phyloP scores from a whole-genome alignment of 2,113 vertebrate species.

The Sclerurus mexicanus region DNA sequence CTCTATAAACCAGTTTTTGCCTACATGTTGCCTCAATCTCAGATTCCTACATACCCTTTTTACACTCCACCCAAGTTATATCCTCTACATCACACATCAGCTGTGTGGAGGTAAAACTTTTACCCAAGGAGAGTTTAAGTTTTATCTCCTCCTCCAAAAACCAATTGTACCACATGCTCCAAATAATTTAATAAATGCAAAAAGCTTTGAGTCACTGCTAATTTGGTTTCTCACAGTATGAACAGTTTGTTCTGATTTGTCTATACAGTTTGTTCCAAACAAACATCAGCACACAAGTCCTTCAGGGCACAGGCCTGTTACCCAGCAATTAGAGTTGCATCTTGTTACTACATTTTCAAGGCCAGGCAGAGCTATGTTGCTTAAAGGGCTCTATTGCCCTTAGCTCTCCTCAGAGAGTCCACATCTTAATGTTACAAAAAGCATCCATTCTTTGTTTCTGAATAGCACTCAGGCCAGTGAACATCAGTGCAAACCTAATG shows the following conservation, averaged over 20 bases:
- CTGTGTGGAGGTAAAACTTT: not conserved
- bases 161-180: rapidly evolving
- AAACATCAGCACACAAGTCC: not conserved
- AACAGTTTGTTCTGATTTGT: not conserved
- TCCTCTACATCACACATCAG: not conserved
- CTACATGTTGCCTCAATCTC: not conserved
- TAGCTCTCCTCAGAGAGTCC: not conserved
- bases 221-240: not conserved
- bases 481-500: not conserved
- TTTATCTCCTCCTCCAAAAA: not conserved
- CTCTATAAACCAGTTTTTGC: not conserved
- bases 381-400: not conserved
- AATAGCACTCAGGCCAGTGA: not conserved
- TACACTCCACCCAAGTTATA: not conserved
- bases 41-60: not conserved
- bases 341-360: not conserved
- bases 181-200: not conserved
- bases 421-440: not conserved
- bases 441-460: not conserved
- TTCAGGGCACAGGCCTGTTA: not conserved
- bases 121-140: not conserved
- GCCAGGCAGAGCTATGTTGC: not conserved
- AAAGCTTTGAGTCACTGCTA: not conserved
- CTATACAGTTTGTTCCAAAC: not conserved
- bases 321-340: not conserved